phyloP scores from a whole-genome alignment of 2,797 vertebrate genomes.

The Sebastes elongatus region DNA sequence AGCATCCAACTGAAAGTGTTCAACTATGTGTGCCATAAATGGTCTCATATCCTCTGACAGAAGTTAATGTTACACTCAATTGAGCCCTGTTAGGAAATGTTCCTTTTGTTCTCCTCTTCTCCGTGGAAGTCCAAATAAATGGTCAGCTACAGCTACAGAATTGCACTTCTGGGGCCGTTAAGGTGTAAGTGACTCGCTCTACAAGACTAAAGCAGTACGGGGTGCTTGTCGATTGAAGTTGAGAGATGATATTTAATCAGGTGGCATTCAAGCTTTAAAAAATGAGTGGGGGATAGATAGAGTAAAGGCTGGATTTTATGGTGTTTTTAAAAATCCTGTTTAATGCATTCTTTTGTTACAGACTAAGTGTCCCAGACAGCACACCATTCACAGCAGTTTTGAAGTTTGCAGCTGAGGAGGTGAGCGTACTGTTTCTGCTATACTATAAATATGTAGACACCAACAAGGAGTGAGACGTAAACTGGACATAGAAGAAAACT shows the following conservation, averaged over 20 bases:
- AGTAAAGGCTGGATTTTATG: not conserved
- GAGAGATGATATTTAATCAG: not conserved
- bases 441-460: not conserved
- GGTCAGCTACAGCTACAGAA: not conserved
- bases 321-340: conserved; percentile 5
- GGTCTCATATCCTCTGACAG: not conserved
- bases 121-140: not conserved
- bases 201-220: not conserved
- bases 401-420: conserved; percentile 98
- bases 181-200: not conserved
- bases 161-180: not conserved
- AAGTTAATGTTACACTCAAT: conserved; percentile 4
- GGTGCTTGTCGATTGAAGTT: not conserved
- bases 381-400: conserved; percentile 97
- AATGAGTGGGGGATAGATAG: not conserved
- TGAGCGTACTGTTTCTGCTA: conserved; percentile 63
- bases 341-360: conserved; percentile 71
- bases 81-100: not conserved
- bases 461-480: not conserved
- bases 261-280: not conserved
- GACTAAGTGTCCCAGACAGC: conserved; percentile 94
- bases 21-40: conserved; percentile 1
- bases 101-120: not conserved
- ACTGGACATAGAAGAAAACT: not conserved
- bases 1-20: conserved; percentile 1